Evolutionary conservation across 2,113 vertebrate species (phyloP), one percentile per base, ranked within the genome.

Genomic region (Callospermophilus lateralis): DNA sequence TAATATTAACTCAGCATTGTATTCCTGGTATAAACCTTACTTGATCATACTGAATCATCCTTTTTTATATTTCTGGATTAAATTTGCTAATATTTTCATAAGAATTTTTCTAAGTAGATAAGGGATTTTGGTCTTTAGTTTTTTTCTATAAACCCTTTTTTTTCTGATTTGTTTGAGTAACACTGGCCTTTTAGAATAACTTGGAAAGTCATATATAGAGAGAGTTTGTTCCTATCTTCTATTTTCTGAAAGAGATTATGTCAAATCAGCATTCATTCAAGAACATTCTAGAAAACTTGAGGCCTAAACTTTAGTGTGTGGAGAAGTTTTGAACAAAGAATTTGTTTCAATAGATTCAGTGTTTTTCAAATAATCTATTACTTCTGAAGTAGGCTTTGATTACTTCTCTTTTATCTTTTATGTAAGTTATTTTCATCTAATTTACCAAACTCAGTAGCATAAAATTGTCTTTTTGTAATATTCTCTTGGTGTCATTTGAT

Each of bases 11-110:
- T 8, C 28, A 81, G 92, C 12, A 63, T 55, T 72, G 1, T 15
- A 58, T 87, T 97, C 24, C 32, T 94, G 65, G n/a, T 48, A 68
- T 53, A 74, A 93, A 78, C 17, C 10, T 28, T 86, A n/a, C 11
- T 85, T 30, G 67, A 9, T 53, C 37, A 67, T 80, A 39, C 67
- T 88, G 7, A 20, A 72, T 70, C 28, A 48, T 3, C 34, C 42
- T 42, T n/a, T 72, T 34, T 32, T 30, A 73, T 16, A 39, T 55
- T 34, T 26, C 63, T 92, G 72, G 10, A 61, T 83, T 97, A 20
- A 28, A 67, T 92, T 70, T 51, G n/a, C 2, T 73, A 72, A n/a
- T 37, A 78, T 42, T 83, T 65, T 63, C 16, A 45, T 58, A 78
- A 65, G 30, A 70, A 20, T 42, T 84, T 58, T 26, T 79, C 30